Percentiles rank a stretch among this genome's conserved stretches.
Conservation (phyloP, 2,888 invertebrate genomes). For the Drosophila formosana region DNA sequence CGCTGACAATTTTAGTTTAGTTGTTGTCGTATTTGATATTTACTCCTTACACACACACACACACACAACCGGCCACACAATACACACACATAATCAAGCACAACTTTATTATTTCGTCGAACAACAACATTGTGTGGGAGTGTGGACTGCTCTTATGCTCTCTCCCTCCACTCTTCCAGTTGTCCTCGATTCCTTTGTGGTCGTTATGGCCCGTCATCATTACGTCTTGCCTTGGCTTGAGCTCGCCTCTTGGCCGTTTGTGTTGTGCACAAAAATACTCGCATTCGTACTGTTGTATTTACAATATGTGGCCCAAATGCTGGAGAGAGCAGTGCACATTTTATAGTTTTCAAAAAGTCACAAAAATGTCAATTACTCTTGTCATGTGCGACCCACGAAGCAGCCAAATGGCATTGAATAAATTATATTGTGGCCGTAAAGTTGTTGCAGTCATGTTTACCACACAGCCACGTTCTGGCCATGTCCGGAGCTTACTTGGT, state of each 20-base stretch:
- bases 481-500: slow-evolving; percentile 47
- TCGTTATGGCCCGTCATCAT: slow-evolving; percentile 76
- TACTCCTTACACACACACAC: slow-evolving; percentile 45
- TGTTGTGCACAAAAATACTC: neutral
- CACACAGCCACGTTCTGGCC: slow-evolving; percentile 45
- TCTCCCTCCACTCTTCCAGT: neutral
- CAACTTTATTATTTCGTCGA: slow-evolving; percentile 77
- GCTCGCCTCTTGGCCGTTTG: slow-evolving; percentile 15
- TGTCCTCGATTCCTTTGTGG: slow-evolving; percentile 24
- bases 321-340: slow-evolving; percentile 68
- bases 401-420: slow-evolving; percentile 75
- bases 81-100: slow-evolving; percentile 73
- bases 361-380: slow-evolving; percentile 82
- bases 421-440: slow-evolving; percentile 78
- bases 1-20: slow-evolving; percentile 78
- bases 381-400: slow-evolving; percentile 65
- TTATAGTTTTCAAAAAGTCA: slow-evolving; percentile 80
- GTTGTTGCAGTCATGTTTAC: slow-evolving; percentile 70
- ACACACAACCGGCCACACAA: neutral
- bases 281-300: slow-evolving; percentile 12
- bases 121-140: slow-evolving; percentile 55
- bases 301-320: slow-evolving; percentile 41
- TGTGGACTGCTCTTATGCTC: slow-evolving; percentile 50
- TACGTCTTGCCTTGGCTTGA: slow-evolving; percentile 51
- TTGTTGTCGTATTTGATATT: slow-evolving; percentile 71